These are phyloP conservation scores for Ibidorhyncha struthersii DNA, from an alignment of 2,113 vertebrate species.

Conservation along the genomic window DNA sequence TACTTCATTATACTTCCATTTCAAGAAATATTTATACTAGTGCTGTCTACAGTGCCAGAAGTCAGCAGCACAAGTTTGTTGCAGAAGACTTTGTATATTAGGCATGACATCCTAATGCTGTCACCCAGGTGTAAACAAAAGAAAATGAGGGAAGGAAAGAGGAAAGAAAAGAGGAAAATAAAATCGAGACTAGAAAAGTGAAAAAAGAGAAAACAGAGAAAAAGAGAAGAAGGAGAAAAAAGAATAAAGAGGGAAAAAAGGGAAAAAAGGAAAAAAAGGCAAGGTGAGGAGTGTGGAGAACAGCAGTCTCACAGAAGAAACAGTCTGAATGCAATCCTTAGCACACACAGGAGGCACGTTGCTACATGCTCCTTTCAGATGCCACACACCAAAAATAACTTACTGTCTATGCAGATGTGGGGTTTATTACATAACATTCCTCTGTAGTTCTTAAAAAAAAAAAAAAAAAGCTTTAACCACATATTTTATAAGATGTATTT, in stretches of 20 bases:
- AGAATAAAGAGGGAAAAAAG: too few relatives aligned
- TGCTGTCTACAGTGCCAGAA: background rate
- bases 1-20: background rate
- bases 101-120: background rate
- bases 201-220: background rate
- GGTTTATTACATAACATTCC: background rate
- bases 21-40: background rate
- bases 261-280: background rate
- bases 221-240: background rate
- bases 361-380: background rate
- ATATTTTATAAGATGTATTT: background rate
- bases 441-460: background rate
- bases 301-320: background rate
- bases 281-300: background rate
- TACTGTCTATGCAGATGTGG: background rate
- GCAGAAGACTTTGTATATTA: background rate
- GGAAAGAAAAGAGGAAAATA: background rate
- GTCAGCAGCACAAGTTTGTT: background rate
- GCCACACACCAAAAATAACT: background rate
- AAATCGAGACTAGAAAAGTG: background rate
- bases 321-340: background rate
- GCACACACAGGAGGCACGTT: background rate
- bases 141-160: background rate
- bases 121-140: background rate
- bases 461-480: background rate